Base-by-base conservation (phyloP, 2,113 vertebrate genomes). In the Catagonus wagneri region DNA sequence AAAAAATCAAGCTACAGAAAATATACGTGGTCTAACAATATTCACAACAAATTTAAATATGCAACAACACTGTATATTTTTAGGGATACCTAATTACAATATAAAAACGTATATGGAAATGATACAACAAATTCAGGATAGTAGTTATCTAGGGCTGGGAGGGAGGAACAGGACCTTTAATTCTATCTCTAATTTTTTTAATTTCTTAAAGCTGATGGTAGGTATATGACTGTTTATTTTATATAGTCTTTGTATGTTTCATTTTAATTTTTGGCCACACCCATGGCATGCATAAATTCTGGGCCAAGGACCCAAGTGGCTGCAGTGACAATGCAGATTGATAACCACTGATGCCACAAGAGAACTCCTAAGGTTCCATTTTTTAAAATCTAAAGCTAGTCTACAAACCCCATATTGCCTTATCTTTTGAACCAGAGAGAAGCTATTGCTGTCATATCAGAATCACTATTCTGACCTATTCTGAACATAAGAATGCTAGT, bases 371-470 rank as follows among this genome's bases (percentile, higher is more conserved):
- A 83, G 27, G 72, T 95, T 83, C 81, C 81, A 76, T 76, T 87
- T 61, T 66, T 32, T 44, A 44, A 81, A 81, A 63, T 39, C 65
- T 75, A 80, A 93, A 34, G 8, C 13, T 87, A 72, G 23, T 74
- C n/a, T 84, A 58, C 75, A 52, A 96, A 90, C 5, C 75, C n/a
- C n/a, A 76, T 32, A 71, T 3, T 54, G 58, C 32, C 8, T 69
- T 52, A 34, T 63, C 52, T 65, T 92, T 22, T 54, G 61, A 91
- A 91, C 61, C 68, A 93, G 34, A 90, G 61, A 90, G 65, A 83
- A 78, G 17, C 32, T 44, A 22, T 15, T 56, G n/a, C 12, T 44
- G 60, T 14, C 36, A 72, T 15, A 79, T 74, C 58, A 94, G 69
- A 83, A 78, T 72, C 39, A 63, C 16, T 34, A 5, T 58, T 83